These are phyloP conservation scores for Scotopteryx bipunctaria DNA, from an alignment of 2,888 invertebrate genomes.

Conservation along the genomic window DNA sequence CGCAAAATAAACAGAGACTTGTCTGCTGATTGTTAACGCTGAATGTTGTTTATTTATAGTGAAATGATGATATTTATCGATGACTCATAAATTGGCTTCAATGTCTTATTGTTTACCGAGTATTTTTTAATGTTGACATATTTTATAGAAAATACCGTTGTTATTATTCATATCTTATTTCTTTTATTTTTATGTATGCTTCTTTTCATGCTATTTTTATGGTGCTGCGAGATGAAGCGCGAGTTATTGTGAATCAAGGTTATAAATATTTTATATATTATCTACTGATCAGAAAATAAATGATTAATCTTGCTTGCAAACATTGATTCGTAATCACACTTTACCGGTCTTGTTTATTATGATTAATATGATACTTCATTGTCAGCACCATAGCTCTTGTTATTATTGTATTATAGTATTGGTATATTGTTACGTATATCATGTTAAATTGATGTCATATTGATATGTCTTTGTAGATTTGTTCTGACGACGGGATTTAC, in stretches of 20 bases:
- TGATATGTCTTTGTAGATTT: neutral
- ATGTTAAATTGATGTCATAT: neutral
- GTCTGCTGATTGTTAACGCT: no score
- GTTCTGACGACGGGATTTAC: constrained; percentile 10
- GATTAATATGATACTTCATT: neutral
- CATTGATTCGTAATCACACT: neutral
- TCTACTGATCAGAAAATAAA: neutral
- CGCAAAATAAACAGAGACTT: no score
- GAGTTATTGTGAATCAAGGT: neutral
- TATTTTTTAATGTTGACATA: constrained; percentile 16
- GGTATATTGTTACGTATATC: constrained; percentile 5
- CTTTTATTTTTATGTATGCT: neutral
- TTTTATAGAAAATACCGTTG: constrained; percentile 15
- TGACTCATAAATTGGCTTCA: constrained; percentile 21
- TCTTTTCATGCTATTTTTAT: constrained; percentile 5
- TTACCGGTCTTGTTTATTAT: neutral
- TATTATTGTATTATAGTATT: neutral
- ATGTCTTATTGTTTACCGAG: constrained; percentile 12
- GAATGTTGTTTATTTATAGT: constrained; percentile 52
- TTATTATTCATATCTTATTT: constrained; percentile 2
- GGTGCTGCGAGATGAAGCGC: constrained; percentile 14
- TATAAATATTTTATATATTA: neutral
- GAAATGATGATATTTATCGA: constrained; percentile 7
- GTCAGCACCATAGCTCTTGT: constrained; percentile 18
- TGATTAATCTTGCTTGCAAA: neutral